Evolutionary conservation across 2,888 invertebrate genomes (phyloP).

Genomic region (Polymixis flavicincta): DNA sequence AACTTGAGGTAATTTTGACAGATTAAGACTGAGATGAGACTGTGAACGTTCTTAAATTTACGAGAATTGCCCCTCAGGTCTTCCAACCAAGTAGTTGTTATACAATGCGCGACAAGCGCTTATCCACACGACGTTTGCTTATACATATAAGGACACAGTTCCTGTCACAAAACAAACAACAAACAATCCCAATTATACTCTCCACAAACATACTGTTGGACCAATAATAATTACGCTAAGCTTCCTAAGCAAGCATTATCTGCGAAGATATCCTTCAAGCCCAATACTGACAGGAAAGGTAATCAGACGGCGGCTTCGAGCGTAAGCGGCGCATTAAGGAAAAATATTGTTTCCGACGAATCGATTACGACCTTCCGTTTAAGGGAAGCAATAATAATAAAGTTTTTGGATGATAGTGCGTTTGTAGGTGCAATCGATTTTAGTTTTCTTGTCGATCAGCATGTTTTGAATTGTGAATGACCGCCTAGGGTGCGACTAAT

Average conservation of each 20-base stretch:
- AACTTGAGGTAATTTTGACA: no score
- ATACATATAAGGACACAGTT: background rate
- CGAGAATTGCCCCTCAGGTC: no score
- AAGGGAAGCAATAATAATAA: conserved; percentile 34
- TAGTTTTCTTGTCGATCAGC: background rate
- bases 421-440: conserved; percentile 13
- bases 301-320: conserved; percentile 45
- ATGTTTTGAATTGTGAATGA: no score
- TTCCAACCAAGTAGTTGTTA: background rate
- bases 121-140: no score
- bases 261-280: conserved; percentile 40
- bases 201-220: conserved; percentile 1
- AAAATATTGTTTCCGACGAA: conserved; percentile 56
- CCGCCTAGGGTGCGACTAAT: background rate
- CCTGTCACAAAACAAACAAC: background rate
- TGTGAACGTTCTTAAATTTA: no score
- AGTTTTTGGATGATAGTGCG: conserved; percentile 6
- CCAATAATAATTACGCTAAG: conserved; percentile 50
- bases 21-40: no score
- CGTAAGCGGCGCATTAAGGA: conserved; percentile 54
- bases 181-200: background rate
- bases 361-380: conserved; percentile 46
- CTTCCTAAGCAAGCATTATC: conserved; percentile 48
- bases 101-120: background rate
- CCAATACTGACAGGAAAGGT: conserved; percentile 48